Evolutionary conservation across 2,113 vertebrate genomes (phyloP).

Genomic region (Chloropsis cyanopogon): DNA sequence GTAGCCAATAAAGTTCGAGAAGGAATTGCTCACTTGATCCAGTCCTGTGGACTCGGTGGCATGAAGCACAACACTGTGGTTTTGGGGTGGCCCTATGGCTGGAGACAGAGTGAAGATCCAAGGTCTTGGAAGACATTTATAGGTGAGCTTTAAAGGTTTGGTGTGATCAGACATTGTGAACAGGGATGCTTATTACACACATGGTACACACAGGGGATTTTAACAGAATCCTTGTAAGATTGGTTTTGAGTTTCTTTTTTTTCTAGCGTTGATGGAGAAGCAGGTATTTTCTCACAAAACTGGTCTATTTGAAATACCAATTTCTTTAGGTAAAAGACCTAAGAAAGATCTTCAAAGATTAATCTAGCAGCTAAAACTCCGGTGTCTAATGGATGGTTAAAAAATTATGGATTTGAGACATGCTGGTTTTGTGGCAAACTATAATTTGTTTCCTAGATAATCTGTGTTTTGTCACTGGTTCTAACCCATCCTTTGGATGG

Average conservation of each 20-base stretch:
- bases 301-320: not conserved
- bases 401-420: not conserved
- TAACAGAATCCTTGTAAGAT: not conserved
- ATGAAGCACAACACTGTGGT: constrained; percentile 98
- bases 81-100: constrained; percentile 96
- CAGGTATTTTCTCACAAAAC: not conserved
- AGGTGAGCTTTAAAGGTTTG: constrained; percentile 70
- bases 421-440: not conserved
- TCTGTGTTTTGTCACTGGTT: not conserved
- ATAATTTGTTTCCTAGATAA: not conserved
- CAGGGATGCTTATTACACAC: not conserved
- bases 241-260: not conserved
- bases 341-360: not conserved
- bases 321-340: not conserved
- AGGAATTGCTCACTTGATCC: constrained; percentile 93
- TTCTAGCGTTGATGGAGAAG: not conserved
- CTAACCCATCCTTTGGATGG: not conserved
- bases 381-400: not conserved
- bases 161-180: not conserved
- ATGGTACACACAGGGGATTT: not conserved
- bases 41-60: constrained; percentile 94
- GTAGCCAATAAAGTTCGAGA: constrained; percentile 91
- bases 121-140: constrained; percentile 99
- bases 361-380: not conserved
- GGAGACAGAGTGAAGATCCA: constrained; percentile 97